These are phyloP conservation scores for Chloroceryle amazona DNA, from an alignment of 2,797 vertebrate species.

Conservation along the genomic window DNA sequence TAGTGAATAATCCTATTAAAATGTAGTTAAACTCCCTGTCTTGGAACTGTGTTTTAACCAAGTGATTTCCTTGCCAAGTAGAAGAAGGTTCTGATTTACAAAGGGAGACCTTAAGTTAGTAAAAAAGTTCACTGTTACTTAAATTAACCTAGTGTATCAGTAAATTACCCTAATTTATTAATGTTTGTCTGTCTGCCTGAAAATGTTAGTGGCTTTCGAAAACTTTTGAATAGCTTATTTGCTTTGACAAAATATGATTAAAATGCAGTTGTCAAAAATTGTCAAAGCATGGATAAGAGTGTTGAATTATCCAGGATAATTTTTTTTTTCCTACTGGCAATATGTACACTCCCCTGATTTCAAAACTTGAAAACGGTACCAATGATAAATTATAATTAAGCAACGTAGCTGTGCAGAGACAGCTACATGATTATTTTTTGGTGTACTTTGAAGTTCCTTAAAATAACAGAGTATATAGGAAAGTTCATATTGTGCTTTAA, in stretches of 20 bases:
- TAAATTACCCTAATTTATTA: neutral
- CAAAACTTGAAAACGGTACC: neutral
- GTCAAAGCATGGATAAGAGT: neutral
- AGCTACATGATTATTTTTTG: neutral
- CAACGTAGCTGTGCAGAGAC: neutral
- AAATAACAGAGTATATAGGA: conserved; percentile 19
- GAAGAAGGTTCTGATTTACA: neutral
- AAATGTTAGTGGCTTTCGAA: neutral
- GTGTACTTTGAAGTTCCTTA: conserved; percentile 33
- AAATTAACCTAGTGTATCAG: neutral
- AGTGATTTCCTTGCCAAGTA: neutral
- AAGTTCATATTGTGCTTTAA: conserved; percentile 48
- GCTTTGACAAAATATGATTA: neutral
- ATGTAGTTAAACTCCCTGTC: neutral
- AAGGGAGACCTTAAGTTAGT: neutral
- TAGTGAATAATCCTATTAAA: conserved; percentile 4
- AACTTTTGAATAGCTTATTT: neutral
- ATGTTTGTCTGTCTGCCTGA: neutral
- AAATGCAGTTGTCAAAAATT: neutral
- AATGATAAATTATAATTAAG: neutral
- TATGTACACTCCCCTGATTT: neutral
- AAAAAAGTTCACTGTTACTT: neutral
- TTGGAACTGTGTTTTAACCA: neutral
- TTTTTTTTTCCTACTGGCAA: fast-evolving
- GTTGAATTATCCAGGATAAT: neutral